Conservation (phyloP, 2,113 vertebrate genomes). For the Nothobranchius furzeri region DNA sequence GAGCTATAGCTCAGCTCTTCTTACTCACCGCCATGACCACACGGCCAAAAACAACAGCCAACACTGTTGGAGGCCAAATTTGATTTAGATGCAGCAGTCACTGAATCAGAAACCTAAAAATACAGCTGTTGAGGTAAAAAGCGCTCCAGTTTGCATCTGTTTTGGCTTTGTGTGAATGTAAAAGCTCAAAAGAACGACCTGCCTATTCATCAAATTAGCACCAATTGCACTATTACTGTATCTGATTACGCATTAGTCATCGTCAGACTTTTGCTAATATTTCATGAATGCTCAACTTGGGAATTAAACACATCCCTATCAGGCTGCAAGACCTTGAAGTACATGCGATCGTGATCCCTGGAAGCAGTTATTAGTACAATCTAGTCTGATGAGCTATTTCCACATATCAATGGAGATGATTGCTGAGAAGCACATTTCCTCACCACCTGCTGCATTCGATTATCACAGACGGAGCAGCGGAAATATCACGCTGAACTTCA, state of each 20-base stretch:
- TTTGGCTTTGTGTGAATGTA: constrained; percentile 3
- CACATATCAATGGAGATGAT: constrained; percentile 80
- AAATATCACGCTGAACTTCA: constrained; percentile 55
- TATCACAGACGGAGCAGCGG: constrained; percentile 65
- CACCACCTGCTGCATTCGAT: constrained; percentile 78
- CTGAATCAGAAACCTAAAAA: constrained; percentile 41
- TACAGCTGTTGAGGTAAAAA: constrained; percentile 40
- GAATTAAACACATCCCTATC: constrained; percentile 55
- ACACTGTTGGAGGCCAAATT: constrained; percentile 50
- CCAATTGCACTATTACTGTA: constrained; percentile 16
- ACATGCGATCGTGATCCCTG: constrained; percentile 72
- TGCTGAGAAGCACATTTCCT: constrained; percentile 77
- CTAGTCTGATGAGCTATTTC: constrained; percentile 82
- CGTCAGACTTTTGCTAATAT: constrained; percentile 24
- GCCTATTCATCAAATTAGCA: constrained; percentile 15
- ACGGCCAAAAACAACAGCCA: constrained; percentile 47
- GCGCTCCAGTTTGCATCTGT: constrained; percentile 31
- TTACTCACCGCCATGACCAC: constrained; percentile 19
- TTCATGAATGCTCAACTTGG: constrained; percentile 35
- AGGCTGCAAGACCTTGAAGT: constrained; percentile 51
- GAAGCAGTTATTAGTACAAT: constrained; percentile 81
- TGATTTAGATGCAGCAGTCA: constrained; percentile 32
- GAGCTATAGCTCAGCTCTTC: background rate
- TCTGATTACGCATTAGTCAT: constrained; percentile 35
- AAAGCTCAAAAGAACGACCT: constrained; percentile 16